Evolutionary conservation across 2,797 vertebrate species (phyloP).

Genomic region (Sciurus carolinensis): DNA sequence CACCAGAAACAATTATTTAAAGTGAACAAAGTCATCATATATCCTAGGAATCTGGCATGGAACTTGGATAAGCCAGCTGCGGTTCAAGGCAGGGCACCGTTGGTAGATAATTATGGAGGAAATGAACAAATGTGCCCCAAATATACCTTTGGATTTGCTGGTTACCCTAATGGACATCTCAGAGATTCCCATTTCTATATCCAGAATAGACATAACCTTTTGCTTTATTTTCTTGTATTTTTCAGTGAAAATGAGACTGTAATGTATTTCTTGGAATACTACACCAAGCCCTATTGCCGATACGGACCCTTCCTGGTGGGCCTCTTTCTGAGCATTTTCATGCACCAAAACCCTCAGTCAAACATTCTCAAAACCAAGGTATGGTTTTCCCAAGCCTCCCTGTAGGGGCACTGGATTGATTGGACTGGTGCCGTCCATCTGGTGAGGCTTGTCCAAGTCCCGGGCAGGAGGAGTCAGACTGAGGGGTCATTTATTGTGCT

Average conservation of each 20-base stretch:
- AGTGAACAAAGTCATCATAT: neutral
- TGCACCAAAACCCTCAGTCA: slow-evolving; percentile 87
- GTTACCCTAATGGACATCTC: neutral
- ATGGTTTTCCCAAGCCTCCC: neutral
- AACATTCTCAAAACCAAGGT: slow-evolving; percentile 91
- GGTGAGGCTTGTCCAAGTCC: neutral
- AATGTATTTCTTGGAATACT: slow-evolving; percentile 88
- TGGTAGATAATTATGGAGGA: neutral
- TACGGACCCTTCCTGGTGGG: slow-evolving; percentile 94
- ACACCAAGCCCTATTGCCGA: slow-evolving; percentile 93
- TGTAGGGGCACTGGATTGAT: neutral
- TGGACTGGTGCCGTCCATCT: neutral
- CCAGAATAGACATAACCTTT: neutral
- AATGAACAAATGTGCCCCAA: neutral
- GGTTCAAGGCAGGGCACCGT: neutral
- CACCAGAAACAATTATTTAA: neutral
- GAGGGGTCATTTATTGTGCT: neutral
- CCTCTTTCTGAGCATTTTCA: slow-evolving; percentile 90
- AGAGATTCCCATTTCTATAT: neutral
- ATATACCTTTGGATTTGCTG: neutral
- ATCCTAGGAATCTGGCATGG: neutral
- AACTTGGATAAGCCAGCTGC: neutral
- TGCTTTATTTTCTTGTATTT: neutral
- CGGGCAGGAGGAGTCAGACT: neutral
- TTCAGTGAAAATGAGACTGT: slow-evolving; percentile 60